A percentile compares a stretch with the other conserved stretches of the same genome.
phyloP scores from a whole-genome alignment of 2,113 vertebrate species.

The Callorhinus ursinus region DNA sequence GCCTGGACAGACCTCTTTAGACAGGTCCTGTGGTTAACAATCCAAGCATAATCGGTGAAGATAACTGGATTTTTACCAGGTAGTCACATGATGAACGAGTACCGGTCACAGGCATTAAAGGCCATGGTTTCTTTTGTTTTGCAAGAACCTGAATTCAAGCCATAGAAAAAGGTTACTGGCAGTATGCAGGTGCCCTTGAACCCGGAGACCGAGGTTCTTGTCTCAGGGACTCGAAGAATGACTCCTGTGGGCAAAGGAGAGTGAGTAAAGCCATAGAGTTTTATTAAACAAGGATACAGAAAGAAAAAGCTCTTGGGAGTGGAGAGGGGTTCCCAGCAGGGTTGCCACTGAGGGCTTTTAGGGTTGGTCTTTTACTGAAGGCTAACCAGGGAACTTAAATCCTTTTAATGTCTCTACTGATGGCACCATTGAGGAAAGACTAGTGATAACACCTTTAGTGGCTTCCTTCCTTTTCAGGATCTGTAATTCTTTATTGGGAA shows the following conservation, averaged over 20 bases:
- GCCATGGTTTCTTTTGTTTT: not conserved
- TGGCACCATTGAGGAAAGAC: not conserved
- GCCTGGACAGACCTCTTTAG: fast-evolving
- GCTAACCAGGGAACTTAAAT: not conserved
- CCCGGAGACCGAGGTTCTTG: no score
- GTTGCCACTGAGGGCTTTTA: not conserved
- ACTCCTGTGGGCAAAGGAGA: no score
- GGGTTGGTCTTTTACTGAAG: not conserved
- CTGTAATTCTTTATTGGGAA: not conserved
- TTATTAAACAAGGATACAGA: not conserved
- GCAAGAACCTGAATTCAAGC: not conserved
- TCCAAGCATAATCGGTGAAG: fast-evolving
- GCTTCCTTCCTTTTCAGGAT: not conserved
- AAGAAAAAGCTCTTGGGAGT: not conserved
- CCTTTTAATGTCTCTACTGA: not conserved
- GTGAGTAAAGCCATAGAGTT: no score
- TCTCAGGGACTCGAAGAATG: no score
- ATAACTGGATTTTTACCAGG: fast-evolving
- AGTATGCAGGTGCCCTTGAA: fast-evolving
- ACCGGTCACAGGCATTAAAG: no score
- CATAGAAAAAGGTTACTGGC: not conserved
- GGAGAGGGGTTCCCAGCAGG: not conserved
- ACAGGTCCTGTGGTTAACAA: not conserved
- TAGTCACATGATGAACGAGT: fast-evolving
- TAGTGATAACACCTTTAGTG: not conserved